Base-by-base conservation (phyloP, 2,888 invertebrate genomes). In the Hypomecis atomaria region DNA sequence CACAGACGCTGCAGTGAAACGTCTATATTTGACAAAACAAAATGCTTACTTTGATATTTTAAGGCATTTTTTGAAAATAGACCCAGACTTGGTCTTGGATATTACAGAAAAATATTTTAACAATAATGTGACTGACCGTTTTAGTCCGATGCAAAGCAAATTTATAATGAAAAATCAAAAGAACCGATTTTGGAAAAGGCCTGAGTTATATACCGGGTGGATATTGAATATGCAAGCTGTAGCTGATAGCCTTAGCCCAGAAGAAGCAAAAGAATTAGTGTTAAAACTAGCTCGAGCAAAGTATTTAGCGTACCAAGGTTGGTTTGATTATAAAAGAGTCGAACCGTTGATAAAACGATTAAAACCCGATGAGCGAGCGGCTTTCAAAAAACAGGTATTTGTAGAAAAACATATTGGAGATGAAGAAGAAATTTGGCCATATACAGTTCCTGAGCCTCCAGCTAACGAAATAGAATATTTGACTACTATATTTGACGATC, bases 381-480 rank as follows among this genome's bases (percentile, higher is more conserved):
- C 56, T 0, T 75, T 78, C 50, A 71, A 78, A 45, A 74, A 75
- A 56, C 71, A 73, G 49, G 65, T 84, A 10, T 85, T 86, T 60
- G 71, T 77, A 0, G 76, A 79, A 13, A 73, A 71, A 52, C 61
- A 70, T 36, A n/a, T 75, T 11, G 76, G 75, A 0, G 67, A 71
- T 4, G 49, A 34, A 45, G 59, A 71, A 4, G 50, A 71, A 57
- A 62, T 73, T 8, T 78, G 78, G 82, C 79, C 82, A 0, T 85
- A 85, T 57, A 40, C 58, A 5, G 65, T 62, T 9, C 82, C 83
- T 5, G 13, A 54, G 10, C 47, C 65, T 9, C 71, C 72, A 9
- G 40, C 48, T 6, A 58, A 13, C 13, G 56, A 56, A 37, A 47
- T 37, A 7, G 59, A 53, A 13, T 11, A 36, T 6, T 7, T 40